Conservation (phyloP, 2,888 invertebrate genomes). For the Argyresthia goedartella region DNA sequence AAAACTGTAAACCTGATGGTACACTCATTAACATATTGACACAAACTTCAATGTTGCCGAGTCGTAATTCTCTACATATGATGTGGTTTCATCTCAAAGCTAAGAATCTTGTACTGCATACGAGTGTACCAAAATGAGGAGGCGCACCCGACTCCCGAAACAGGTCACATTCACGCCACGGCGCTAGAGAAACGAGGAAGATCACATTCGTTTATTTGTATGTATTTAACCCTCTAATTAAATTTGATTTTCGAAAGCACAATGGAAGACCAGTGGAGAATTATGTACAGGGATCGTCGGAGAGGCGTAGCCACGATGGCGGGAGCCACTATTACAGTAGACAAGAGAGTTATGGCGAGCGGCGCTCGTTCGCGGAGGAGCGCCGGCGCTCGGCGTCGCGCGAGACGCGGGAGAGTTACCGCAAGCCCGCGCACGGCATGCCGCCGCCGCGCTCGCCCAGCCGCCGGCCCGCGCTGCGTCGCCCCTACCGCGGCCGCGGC, state of each 20-base stretch:
- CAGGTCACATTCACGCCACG: too few species aligned
- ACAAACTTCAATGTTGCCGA: too few species aligned
- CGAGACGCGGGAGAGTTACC: constrained; percentile 56
- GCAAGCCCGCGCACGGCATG: constrained; percentile 61
- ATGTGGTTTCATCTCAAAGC: too few species aligned
- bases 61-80: too few species aligned
- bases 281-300: constrained; percentile 68
- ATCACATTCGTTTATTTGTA: too few species aligned
- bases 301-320: constrained; percentile 70
- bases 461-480: constrained; percentile 42
- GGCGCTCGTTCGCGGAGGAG: constrained; percentile 65
- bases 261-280: constrained; percentile 51
- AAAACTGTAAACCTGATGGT: too few species aligned
- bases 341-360: constrained; percentile 68
- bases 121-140: too few species aligned
- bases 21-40: too few species aligned
- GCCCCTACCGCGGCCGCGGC: constrained; percentile 63
- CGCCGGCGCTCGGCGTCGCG: constrained; percentile 67
- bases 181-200: too few species aligned
- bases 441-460: constrained; percentile 57
- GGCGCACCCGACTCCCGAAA: too few species aligned
- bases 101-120: too few species aligned
- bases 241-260: constrained; percentile 32
- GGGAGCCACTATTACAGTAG: constrained; percentile 69
- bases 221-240: constrained; percentile 26